A percentile compares a stretch with the other conserved stretches of the same genome.
These are phyloP conservation scores for Nyctereutes procyonoides DNA, from an alignment of 2,113 vertebrate species.

Conservation along the genomic window DNA sequence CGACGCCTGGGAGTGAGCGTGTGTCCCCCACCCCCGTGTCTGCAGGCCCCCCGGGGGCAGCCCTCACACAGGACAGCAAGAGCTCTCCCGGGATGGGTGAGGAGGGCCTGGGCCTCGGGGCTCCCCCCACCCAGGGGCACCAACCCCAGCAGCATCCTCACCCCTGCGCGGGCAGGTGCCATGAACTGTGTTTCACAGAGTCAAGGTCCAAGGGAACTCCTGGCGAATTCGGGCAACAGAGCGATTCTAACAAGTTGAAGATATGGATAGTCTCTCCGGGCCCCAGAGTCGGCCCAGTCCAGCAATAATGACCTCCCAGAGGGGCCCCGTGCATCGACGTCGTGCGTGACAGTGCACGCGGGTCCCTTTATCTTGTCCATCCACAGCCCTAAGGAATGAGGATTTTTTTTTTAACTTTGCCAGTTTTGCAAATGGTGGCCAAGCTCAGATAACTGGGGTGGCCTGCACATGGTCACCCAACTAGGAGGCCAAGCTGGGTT, in stretches of 20 bases:
- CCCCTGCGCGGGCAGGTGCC: background rate
- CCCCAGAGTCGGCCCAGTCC: rapidly evolving
- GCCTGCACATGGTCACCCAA: rapidly evolving
- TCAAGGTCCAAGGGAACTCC: too few species aligned
- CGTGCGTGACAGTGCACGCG: rapidly evolving
- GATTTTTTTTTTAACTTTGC: rapidly evolving
- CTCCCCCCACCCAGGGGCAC: rapidly evolving
- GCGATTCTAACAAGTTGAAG: rapidly evolving
- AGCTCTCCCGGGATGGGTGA: rapidly evolving
- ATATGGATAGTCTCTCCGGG: rapidly evolving
- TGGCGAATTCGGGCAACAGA: background rate
- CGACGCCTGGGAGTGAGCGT: rapidly evolving
- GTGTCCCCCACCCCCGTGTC: rapidly evolving
- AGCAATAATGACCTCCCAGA: rapidly evolving
- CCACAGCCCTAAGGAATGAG: background rate
- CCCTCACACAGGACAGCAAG: rapidly evolving
- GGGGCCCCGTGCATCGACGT: rapidly evolving
- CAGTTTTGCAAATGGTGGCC: rapidly evolving
- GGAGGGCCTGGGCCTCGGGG: rapidly evolving
- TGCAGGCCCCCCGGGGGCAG: background rate
- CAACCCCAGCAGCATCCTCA: rapidly evolving
- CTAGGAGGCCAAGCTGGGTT: rapidly evolving
- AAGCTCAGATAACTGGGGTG: rapidly evolving
- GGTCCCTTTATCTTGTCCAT: rapidly evolving
- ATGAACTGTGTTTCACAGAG: rapidly evolving